Conservation (phyloP, 2,113 vertebrate genomes). For the Tragelaphus strepsiceros region DNA sequence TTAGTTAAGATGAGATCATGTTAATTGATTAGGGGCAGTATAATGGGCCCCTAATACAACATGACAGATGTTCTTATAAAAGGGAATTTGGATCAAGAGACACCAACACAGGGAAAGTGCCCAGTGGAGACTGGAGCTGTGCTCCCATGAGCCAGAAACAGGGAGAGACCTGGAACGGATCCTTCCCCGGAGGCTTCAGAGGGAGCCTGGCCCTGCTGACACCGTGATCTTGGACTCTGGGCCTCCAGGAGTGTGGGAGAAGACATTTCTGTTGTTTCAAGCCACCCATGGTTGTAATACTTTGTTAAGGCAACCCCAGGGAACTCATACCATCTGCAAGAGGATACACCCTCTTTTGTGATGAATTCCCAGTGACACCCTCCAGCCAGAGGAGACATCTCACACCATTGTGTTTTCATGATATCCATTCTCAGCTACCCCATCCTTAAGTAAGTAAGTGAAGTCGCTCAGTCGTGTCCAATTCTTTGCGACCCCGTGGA, state of each 20-base stretch:
- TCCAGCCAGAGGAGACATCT: too few species aligned
- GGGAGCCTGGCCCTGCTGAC: rapidly evolving
- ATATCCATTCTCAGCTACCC: background rate
- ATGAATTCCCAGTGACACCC: rapidly evolving
- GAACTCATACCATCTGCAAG: background rate
- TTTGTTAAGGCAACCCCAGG: background rate
- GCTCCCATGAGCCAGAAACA: background rate
- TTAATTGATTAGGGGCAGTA: background rate
- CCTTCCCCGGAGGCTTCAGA: background rate
- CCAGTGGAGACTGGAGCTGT: rapidly evolving
- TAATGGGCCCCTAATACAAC: too few species aligned
- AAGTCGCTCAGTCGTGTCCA: rapidly evolving
- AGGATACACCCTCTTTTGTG: too few species aligned
- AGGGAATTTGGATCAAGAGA: background rate
- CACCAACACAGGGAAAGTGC: rapidly evolving
- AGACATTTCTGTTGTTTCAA: background rate
- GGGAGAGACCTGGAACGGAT: background rate
- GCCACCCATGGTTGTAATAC: background rate
- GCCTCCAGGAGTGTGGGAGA: background rate
- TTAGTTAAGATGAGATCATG: background rate
- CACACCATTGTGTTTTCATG: background rate
- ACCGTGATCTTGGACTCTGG: background rate
- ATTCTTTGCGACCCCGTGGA: too few species aligned
- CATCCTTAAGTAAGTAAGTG: background rate
- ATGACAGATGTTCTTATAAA: background rate